Percentiles rank a stretch among this genome's conserved stretches.
Evolutionary conservation across 2,113 vertebrate genomes (phyloP).

Genomic region (Ivindomyrus marchei): DNA sequence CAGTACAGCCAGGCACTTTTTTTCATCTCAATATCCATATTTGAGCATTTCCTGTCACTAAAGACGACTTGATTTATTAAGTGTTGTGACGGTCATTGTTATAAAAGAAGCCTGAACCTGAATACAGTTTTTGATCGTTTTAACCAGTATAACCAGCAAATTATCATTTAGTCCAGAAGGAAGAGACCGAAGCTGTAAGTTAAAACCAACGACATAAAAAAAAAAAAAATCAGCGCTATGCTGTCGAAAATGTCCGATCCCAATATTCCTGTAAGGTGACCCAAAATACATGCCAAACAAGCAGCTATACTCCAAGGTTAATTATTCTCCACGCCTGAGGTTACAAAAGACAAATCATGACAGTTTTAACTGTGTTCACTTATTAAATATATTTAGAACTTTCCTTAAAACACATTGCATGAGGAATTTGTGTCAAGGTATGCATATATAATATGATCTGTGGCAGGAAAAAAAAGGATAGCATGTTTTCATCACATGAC

Average conservation of each 20-base stretch:
- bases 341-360: conserved; percentile 5
- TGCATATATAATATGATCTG: conserved; percentile 20
- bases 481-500: conserved; percentile 2
- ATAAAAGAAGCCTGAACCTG: not conserved
- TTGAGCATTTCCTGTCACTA: not conserved
- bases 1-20: not conserved
- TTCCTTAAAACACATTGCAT: not conserved
- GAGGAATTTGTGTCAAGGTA: not conserved
- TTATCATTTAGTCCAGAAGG: not conserved
- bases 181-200: not conserved
- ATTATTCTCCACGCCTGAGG: not conserved
- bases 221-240: not conserved
- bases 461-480: conserved; percentile 11
- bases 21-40: not conserved
- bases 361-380: not conserved
- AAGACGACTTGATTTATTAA: not conserved
- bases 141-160: not conserved
- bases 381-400: not conserved
- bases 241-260: not conserved
- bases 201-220: not conserved
- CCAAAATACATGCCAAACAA: conserved; percentile 5
- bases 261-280: not conserved
- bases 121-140: not conserved
- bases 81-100: not conserved
- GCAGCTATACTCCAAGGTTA: not conserved